phyloP scores from a whole-genome alignment of 2,797 vertebrate genomes.

The Micromesistius poutassou region DNA sequence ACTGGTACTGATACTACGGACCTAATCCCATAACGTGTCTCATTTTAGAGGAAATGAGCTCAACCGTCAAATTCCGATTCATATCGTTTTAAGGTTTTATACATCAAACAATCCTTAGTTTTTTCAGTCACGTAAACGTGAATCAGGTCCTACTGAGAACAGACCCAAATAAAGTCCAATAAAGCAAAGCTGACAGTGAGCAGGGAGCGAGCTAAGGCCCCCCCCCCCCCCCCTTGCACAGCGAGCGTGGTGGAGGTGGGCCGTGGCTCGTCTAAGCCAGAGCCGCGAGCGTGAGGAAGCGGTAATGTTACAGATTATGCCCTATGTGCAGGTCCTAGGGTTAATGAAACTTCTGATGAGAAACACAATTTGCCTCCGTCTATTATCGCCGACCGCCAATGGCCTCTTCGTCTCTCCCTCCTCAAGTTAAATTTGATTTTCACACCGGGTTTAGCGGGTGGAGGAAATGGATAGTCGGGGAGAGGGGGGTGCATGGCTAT shows the following conservation, averaged over 20 bases:
- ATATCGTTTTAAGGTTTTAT: background rate
- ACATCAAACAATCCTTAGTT: constrained; percentile 9
- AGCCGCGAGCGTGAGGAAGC: constrained; percentile 70
- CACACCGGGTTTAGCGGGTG: constrained; percentile 60
- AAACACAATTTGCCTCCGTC: constrained; percentile 77
- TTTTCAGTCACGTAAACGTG: constrained; percentile 3
- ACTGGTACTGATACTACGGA: too few relatives aligned
- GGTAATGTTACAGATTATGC: constrained; percentile 81
- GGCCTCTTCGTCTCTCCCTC: constrained; percentile 57
- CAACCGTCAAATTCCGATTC: too few relatives aligned
- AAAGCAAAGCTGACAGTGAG: background rate
- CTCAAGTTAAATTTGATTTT: constrained; percentile 40
- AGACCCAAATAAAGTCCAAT: background rate
- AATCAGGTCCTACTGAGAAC: background rate
- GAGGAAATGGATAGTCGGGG: constrained; percentile 41
- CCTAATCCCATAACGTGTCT: too few relatives aligned
- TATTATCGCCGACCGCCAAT: constrained; percentile 75
- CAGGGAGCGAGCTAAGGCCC: background rate
- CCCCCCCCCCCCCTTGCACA: constrained; percentile 1
- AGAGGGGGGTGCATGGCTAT: constrained; percentile 48
- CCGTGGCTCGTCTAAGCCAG: constrained; percentile 46
- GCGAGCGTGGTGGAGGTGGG: constrained; percentile 50
- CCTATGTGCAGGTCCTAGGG: constrained; percentile 71
- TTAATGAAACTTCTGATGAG: constrained; percentile 84
- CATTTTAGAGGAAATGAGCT: too few relatives aligned